A percentile compares a stretch with the other conserved stretches of the same genome.
These are phyloP conservation scores for Pyrrhura leucotis DNA, from an alignment of 2,797 vertebrate genomes.

Conservation along the genomic window DNA sequence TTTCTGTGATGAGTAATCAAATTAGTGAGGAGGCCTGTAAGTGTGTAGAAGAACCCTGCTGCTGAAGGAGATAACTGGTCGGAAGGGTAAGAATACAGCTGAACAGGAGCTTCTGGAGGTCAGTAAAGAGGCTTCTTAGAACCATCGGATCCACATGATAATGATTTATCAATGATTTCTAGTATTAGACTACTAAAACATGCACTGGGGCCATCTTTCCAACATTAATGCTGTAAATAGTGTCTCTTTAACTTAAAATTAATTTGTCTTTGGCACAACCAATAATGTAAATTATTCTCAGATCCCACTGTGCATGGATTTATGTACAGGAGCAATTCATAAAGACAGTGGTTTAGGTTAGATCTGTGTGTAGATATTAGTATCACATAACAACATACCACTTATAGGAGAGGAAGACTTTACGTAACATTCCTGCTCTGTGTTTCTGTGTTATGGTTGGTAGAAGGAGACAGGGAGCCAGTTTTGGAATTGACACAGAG, in stretches of 20 bases:
- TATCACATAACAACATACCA: neutral
- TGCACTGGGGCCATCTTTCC: neutral
- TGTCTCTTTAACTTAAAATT: neutral
- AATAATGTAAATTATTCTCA: neutral
- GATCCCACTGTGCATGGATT: neutral
- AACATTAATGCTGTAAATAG: neutral
- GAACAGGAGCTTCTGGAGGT: neutral
- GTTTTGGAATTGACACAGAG: accelerated
- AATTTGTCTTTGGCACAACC: neutral
- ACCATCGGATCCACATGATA: neutral
- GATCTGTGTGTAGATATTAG: neutral
- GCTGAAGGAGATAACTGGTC: neutral
- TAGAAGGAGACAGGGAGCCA: neutral
- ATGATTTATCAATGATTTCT: neutral
- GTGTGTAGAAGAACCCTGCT: neutral
- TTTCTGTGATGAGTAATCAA: neutral
- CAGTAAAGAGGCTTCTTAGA: neutral
- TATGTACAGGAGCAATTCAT: neutral
- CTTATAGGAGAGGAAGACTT: neutral
- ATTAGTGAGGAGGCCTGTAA: neutral
- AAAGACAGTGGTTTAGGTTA: neutral
- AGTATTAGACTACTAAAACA: neutral
- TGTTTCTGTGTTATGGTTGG: neutral
- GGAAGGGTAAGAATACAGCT: neutral
- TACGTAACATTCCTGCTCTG: neutral